Evolutionary conservation across 1,140 invertebrate genomes (phyloP).

Genomic region (Drosophila busckii): DNA sequence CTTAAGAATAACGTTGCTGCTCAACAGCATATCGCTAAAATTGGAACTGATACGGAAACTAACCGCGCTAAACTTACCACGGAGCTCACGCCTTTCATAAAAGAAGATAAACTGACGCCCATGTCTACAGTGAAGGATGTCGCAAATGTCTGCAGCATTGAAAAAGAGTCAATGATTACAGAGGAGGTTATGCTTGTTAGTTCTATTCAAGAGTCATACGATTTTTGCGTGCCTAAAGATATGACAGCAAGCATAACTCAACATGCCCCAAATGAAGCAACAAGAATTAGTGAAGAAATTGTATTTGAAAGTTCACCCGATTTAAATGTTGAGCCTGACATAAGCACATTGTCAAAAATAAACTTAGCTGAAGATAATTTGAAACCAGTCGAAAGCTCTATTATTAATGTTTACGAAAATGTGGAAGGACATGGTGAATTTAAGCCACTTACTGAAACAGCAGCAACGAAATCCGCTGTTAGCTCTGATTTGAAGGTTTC

Average conservation of each 20-base stretch:
- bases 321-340: background rate
- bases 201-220: slow-evolving; percentile 50
- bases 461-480: slow-evolving; percentile 8
- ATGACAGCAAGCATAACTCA: slow-evolving; percentile 25
- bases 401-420: slow-evolving; percentile 53
- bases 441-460: slow-evolving; percentile 19
- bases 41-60: slow-evolving; percentile 2
- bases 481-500: slow-evolving; percentile 75
- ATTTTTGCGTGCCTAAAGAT: slow-evolving; percentile 28
- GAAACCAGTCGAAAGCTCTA: slow-evolving; percentile 29
- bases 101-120: slow-evolving; percentile 39
- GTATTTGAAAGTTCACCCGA: slow-evolving; percentile 37
- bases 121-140: slow-evolving; percentile 6
- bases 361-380: slow-evolving; percentile 6
- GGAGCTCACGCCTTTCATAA: slow-evolving; percentile 38
- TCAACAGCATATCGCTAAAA: background rate
- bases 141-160: slow-evolving; percentile 18
- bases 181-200: slow-evolving; percentile 53
- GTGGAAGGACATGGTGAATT: slow-evolving; percentile 53
- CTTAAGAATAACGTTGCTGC: background rate
- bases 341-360: background rate
- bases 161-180: slow-evolving; percentile 35
- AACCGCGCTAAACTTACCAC: slow-evolving; percentile 35
- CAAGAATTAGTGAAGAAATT: slow-evolving; percentile 21
- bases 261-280: slow-evolving; percentile 19